Conservation (phyloP, 1,140 invertebrate genomes). For the Magallana ariakensis region DNA sequence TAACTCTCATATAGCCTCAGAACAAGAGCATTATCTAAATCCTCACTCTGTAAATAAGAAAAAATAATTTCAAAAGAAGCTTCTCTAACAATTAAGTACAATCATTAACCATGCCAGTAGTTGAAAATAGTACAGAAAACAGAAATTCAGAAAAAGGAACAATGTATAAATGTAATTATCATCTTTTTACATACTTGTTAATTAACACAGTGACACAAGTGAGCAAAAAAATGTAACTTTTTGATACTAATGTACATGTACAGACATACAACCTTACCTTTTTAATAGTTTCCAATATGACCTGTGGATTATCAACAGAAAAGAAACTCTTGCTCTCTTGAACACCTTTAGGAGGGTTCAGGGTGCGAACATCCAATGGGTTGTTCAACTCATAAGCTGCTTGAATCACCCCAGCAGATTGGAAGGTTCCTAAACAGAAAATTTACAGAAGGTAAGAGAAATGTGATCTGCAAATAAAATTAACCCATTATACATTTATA, state of each 20-base stretch:
- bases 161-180: no score
- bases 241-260: no score
- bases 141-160: no score
- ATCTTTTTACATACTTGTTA: no score
- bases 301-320: slow-evolving; percentile 65
- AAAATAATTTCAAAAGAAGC: no score
- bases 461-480: no score
- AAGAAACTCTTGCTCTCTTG: slow-evolving; percentile 60
- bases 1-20: slow-evolving; percentile 78
- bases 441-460: background rate
- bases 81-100: no score
- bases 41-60: slow-evolving; percentile 68
- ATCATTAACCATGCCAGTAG: no score
- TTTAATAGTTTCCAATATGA: slow-evolving; percentile 79
- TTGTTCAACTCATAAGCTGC: slow-evolving; percentile 78
- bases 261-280: slow-evolving; percentile 58
- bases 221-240: no score
- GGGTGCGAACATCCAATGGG: slow-evolving; percentile 61
- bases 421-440: slow-evolving; percentile 73
- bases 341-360: background rate
- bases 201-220: no score
- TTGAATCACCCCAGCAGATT: slow-evolving; percentile 78
- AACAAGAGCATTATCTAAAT: slow-evolving; percentile 61
- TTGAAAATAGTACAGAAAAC: no score
- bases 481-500: no score